A percentile compares a stretch with the other conserved stretches of the same genome.
Conservation (phyloP, 2,797 vertebrate genomes). For the Poeciliopsis paucimaculata region DNA sequence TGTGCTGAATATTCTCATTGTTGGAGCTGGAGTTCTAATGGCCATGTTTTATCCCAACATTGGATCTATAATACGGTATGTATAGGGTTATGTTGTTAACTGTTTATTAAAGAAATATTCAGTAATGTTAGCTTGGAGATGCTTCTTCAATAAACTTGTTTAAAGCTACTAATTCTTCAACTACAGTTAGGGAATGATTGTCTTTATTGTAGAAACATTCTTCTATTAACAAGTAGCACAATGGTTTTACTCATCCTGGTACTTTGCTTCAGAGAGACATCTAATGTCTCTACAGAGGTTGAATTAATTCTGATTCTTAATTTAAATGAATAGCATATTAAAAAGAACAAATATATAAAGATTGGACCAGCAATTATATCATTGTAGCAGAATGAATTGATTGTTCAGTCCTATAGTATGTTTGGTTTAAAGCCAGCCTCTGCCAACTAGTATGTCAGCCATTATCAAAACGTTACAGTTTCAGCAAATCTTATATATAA, state of each 20-base stretch:
- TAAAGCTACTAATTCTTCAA: not conserved
- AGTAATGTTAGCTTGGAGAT: not conserved
- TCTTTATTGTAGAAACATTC: not conserved
- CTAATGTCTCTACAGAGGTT: not conserved
- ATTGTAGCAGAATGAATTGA: not conserved
- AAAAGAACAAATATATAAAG: not conserved
- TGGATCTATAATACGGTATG: slow-evolving; percentile 93
- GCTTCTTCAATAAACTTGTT: not conserved
- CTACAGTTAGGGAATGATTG: not conserved
- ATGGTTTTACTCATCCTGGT: not conserved
- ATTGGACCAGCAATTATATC: not conserved
- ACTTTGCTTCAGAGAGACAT: not conserved
- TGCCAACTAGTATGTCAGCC: not conserved
- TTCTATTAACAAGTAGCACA: not conserved
- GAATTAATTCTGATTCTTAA: not conserved
- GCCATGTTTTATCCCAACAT: slow-evolving; percentile 95
- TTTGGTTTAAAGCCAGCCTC: not conserved
- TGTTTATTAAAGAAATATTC: not conserved
- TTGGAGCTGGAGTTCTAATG: slow-evolving; percentile 88
- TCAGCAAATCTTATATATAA: not conserved
- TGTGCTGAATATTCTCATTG: slow-evolving; percentile 84
- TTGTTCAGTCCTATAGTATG: not conserved
- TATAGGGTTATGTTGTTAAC: not conserved
- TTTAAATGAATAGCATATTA: not conserved
- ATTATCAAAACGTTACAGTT: not conserved